phyloP scores from a whole-genome alignment of 2,113 vertebrate species.

The Perognathus longimembris region DNA sequence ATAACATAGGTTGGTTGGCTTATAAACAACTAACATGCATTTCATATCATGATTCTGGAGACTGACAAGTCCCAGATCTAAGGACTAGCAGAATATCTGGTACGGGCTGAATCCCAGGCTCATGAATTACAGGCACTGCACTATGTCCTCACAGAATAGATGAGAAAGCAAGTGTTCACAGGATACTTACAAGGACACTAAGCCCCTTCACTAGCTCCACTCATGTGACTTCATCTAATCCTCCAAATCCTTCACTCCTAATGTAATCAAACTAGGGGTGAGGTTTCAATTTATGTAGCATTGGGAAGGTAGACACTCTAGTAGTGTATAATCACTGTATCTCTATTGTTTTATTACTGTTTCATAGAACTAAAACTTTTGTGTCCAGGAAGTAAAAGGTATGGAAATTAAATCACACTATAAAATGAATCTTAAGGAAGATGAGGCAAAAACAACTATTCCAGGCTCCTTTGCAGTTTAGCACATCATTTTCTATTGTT shows the following conservation, averaged over 20 bases:
- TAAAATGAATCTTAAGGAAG: constrained; percentile 1
- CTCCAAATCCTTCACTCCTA: neutral
- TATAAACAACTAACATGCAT: neutral
- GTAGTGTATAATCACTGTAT: neutral
- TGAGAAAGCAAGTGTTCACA: neutral
- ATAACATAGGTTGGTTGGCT: neutral
- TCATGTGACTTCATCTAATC: neutral
- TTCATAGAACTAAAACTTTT: constrained; percentile 20
- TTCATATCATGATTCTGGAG: neutral
- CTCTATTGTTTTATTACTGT: neutral
- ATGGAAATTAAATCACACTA: neutral
- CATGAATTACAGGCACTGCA: neutral
- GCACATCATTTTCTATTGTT: constrained; percentile 11
- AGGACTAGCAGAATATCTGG: neutral
- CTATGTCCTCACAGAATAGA: neutral
- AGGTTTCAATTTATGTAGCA: neutral
- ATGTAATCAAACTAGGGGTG: neutral
- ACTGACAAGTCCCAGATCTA: neutral
- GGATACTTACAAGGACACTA: too few species aligned
- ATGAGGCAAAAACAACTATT: neutral
- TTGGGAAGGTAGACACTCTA: neutral
- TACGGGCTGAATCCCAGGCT: neutral
- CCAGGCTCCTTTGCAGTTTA: neutral
- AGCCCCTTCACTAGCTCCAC: neutral
- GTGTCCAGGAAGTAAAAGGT: neutral